Conservation (phyloP, 1,140 invertebrate species). For the Drosophila quadrilineata region DNA sequence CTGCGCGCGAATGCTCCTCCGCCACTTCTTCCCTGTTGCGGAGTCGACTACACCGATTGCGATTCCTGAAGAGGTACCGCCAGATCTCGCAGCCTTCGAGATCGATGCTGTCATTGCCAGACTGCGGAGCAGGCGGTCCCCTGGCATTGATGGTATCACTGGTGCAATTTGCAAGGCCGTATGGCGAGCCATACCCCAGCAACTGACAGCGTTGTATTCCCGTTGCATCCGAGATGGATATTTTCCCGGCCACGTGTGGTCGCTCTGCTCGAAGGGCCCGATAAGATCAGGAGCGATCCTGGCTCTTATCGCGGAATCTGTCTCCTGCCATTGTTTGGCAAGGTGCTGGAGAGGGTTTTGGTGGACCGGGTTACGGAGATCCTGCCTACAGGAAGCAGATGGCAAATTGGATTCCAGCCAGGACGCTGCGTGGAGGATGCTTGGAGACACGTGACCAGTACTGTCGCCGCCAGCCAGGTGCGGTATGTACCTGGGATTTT, state of each 20-base stretch:
- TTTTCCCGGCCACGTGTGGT: slow-evolving; percentile 17
- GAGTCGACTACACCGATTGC: slow-evolving; percentile 13
- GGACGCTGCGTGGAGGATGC: slow-evolving; percentile 27
- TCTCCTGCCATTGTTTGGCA: slow-evolving; percentile 30
- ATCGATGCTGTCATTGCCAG: slow-evolving; percentile 12
- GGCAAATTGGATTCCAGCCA: slow-evolving; percentile 25
- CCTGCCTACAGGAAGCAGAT: slow-evolving; percentile 15
- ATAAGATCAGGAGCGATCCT: slow-evolving; percentile 19
- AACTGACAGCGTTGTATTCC: slow-evolving; percentile 5
- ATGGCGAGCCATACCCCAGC: no score
- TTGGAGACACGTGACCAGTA: slow-evolving; percentile 6
- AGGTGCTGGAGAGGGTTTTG: slow-evolving; percentile 33
- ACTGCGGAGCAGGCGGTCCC: slow-evolving; percentile 22
- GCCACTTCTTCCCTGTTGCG: slow-evolving; percentile 16
- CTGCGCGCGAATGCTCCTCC: slow-evolving; percentile 17
- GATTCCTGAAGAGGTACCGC: slow-evolving; percentile 1
- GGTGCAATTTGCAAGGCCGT: slow-evolving; percentile 19
- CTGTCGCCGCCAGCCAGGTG: slow-evolving; percentile 10
- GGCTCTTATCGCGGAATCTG: no score
- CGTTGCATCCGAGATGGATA: not conserved
- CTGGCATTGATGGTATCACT: slow-evolving; percentile 23
- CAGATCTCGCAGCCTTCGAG: not conserved
- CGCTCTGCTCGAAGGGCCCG: slow-evolving; percentile 11
- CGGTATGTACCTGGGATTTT: slow-evolving; percentile 22
- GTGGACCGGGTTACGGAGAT: slow-evolving; percentile 20